These are phyloP conservation scores for Oxygymnocypris stewartii DNA, from an alignment of 2,113 vertebrate genomes.

Conservation along the genomic window DNA sequence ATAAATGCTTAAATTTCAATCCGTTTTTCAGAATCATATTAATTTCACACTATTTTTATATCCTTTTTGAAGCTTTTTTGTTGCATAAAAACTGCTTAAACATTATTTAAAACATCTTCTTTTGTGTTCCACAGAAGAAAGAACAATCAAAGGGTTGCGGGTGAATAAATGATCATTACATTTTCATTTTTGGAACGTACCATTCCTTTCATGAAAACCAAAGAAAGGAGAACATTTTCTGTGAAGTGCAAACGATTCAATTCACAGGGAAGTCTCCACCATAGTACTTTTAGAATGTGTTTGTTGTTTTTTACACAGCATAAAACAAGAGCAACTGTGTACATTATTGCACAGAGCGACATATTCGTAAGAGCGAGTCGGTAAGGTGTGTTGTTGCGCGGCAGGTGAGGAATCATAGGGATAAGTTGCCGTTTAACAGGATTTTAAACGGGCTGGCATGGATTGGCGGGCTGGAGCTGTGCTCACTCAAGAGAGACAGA, in stretches of 20 bases:
- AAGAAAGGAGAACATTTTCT: background rate
- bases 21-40: background rate
- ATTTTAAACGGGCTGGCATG: slow-evolving; percentile 53
- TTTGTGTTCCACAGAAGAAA: background rate
- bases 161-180: background rate
- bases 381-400: background rate
- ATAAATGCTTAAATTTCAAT: background rate
- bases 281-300: background rate
- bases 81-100: background rate
- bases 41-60: too few species aligned
- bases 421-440: slow-evolving; percentile 53
- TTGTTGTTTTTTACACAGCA: background rate
- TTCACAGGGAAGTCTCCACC: background rate
- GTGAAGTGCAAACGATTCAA: background rate
- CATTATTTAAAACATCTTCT: background rate
- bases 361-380: background rate
- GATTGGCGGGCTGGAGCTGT: slow-evolving; percentile 4
- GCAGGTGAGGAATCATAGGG: slow-evolving; percentile 10
- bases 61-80: background rate
- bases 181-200: background rate
- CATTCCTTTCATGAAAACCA: background rate
- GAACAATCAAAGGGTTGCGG: background rate
- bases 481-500: slow-evolving; percentile 25
- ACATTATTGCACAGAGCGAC: background rate
- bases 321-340: slow-evolving; percentile 5